These are phyloP conservation scores for Psittacara wagleri DNA, from an alignment of 2,113 vertebrate species.

Conservation along the genomic window DNA sequence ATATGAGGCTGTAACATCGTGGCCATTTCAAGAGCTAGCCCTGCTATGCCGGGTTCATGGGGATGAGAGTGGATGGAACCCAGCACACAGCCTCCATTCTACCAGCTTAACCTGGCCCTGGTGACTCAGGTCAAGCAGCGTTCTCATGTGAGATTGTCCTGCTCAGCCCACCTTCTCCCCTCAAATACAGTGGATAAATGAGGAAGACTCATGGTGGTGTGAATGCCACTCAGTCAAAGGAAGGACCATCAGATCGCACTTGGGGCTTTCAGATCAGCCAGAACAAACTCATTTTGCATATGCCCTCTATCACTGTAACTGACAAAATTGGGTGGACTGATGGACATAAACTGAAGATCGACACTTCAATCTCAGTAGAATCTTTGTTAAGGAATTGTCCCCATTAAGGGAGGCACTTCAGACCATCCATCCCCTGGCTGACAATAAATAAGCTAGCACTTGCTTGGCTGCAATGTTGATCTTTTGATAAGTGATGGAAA, in stretches of 20 bases:
- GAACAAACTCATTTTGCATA: neutral
- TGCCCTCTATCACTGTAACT: neutral
- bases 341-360: accelerated
- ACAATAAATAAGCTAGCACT: constrained; percentile 53
- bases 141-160: neutral
- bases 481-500: constrained; percentile 47
- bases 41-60: accelerated
- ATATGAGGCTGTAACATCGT: accelerated
- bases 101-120: accelerated
- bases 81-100: neutral
- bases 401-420: constrained; percentile 32
- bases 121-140: accelerated
- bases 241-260: neutral
- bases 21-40: neutral
- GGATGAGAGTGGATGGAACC: neutral
- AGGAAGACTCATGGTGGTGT: neutral
- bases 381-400: neutral
- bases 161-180: neutral
- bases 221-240: neutral
- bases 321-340: neutral
- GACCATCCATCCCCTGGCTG: constrained; percentile 8
- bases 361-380: neutral
- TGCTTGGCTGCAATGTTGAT: constrained; percentile 40
- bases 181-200: neutral
- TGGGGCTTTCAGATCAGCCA: neutral